Base-by-base conservation (phyloP, 92 coral and sea anemone species). In the Actinernus sp. region DNA sequence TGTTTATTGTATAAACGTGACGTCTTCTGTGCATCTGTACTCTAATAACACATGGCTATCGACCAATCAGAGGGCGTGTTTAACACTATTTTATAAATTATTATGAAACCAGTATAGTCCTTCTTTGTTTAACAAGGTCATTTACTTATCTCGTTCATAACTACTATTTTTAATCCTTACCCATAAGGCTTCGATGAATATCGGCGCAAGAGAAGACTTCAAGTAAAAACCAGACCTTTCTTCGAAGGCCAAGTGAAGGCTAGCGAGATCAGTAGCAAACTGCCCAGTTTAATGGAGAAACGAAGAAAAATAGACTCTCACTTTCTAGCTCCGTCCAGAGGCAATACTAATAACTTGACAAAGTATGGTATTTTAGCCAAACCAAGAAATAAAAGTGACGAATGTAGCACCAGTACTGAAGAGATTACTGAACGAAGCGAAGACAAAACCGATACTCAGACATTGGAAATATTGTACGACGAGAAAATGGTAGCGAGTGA, bases 111-210 rank as follows among this genome's bases (percentile, higher is more conserved):
- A n/a, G n/a, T n/a, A n/a, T n/a, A n/a, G n/a, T n/a, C n/a, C n/a
- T n/a, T n/a, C n/a, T n/a, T n/a, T n/a, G n/a, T n/a, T n/a, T n/a
- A n/a, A n/a, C n/a, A n/a, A n/a, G n/a, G n/a, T n/a, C n/a, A n/a
- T n/a, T n/a, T n/a, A n/a, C n/a, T n/a, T n/a, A n/a, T n/a, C n/a
- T n/a, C n/a, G n/a, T n/a, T n/a, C n/a, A n/a, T n/a, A n/a, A n/a
- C n/a, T n/a, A n/a, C n/a, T n/a, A n/a, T n/a, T n/a, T n/a, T n/a
- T n/a, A n/a, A n/a, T n/a, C n/a, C n/a, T n/a, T n/a, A n/a, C n/a
- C n/a, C n/a, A n/a, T n/a, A 6, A 90, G 97, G 97, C 7, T 90
- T 67, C 58, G 92, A 87, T 23, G 97, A 46, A 22, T 86, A 90
- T 29, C 82, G 84, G 46, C 88, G 76, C 12, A 90, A 86, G 61